These are phyloP conservation scores for Zaprionus kolodkinae DNA, from an alignment of 1,140 invertebrate species.

Conservation along the genomic window DNA sequence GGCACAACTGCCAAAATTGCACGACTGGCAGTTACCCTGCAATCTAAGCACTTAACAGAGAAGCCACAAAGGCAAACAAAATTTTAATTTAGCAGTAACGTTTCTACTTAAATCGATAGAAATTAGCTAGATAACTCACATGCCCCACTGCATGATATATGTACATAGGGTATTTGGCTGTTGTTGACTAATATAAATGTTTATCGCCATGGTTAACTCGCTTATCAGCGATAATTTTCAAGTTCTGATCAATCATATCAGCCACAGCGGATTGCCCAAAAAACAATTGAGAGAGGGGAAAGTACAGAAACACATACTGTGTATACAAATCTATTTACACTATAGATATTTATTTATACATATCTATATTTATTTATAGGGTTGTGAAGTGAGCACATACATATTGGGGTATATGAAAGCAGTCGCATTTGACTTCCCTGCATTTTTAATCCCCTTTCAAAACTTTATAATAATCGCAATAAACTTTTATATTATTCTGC, in stretches of 20 bases:
- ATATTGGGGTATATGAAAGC: no score
- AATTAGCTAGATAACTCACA: not conserved
- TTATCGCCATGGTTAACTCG: slow-evolving; percentile 1
- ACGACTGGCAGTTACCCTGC: not conserved
- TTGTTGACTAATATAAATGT: not conserved
- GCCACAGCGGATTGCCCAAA: not conserved
- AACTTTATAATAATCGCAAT: not conserved
- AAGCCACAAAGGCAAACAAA: no score
- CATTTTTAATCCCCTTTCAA: no score
- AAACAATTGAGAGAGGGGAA: not conserved
- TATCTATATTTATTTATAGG: no score
- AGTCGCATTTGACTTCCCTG: no score
- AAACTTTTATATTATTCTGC: not conserved
- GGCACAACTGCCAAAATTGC: not conserved
- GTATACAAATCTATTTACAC: no score
- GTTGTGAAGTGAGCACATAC: no score
- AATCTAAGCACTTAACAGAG: not conserved
- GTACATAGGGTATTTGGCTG: not conserved
- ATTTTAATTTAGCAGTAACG: not conserved
- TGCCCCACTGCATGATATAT: not conserved
- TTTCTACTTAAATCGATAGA: no score
- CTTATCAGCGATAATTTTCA: slow-evolving; percentile 1
- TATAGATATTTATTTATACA: no score
- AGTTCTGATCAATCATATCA: slow-evolving; percentile 5
- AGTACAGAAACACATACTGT: not conserved